Conservation (phyloP, 1,140 invertebrate genomes). For the Drosophila sucinea region DNA sequence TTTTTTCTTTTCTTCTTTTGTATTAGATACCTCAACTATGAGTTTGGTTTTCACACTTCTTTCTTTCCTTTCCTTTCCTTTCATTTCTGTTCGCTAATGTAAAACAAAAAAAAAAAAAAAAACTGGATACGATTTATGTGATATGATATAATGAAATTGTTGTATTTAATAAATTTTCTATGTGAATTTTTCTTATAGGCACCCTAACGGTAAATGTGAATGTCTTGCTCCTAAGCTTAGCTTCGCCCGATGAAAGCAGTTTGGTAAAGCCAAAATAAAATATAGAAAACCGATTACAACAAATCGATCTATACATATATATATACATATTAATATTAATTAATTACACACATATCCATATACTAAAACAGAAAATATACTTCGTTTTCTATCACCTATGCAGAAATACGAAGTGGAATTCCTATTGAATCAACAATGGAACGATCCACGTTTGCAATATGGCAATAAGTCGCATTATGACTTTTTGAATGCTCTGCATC, state of each 20-base stretch:
- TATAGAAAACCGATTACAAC: constrained; percentile 9
- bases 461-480: constrained; percentile 93
- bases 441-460: constrained; percentile 92
- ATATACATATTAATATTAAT: not conserved
- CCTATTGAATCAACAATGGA: constrained; percentile 95
- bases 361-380: not conserved
- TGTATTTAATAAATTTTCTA: not conserved
- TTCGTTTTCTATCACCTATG: constrained; percentile 10
- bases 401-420: constrained; percentile 98
- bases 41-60: not conserved
- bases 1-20: not conserved
- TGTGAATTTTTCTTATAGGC: constrained; percentile 85
- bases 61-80: constrained; percentile 26
- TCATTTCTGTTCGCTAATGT: constrained; percentile 11
- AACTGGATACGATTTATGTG: too few species aligned
- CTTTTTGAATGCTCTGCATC: constrained; percentile 95
- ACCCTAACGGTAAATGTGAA: constrained; percentile 96
- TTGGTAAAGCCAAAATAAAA: constrained; percentile 88
- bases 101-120: not conserved
- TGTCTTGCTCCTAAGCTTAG: constrained; percentile 94
- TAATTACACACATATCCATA: not conserved
- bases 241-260: constrained; percentile 97
- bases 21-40: not conserved
- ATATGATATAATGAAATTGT: not conserved
- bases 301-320: not conserved